These are phyloP conservation scores for Grapholita molesta DNA, from an alignment of 1,140 invertebrate species.

Conservation along the genomic window DNA sequence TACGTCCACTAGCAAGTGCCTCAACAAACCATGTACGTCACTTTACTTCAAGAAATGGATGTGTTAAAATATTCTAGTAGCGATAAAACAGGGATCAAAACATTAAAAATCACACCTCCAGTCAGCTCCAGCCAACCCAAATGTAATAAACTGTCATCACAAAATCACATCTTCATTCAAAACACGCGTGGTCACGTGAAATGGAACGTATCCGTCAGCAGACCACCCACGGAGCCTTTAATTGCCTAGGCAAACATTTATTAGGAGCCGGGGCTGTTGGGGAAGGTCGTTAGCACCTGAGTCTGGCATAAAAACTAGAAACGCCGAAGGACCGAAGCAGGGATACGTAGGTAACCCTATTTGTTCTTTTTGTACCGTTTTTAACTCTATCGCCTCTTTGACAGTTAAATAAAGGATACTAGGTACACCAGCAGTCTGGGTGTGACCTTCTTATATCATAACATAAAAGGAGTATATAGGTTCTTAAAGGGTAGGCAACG, in stretches of 20 bases:
- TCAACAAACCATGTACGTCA: too few species aligned
- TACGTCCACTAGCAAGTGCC: too few species aligned
- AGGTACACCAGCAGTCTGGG: too few species aligned
- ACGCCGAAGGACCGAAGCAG: neutral
- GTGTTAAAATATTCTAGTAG: constrained; percentile 12
- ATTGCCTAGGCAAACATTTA: constrained; percentile 62
- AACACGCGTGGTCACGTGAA: constrained; percentile 37
- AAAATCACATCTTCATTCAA: constrained; percentile 27
- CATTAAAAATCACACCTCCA: constrained; percentile 21
- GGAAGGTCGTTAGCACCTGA: constrained; percentile 32
- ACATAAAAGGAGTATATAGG: too few species aligned
- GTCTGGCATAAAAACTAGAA: constrained; percentile 4
- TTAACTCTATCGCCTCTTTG: neutral
- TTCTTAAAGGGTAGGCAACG: too few species aligned
- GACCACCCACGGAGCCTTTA: constrained; percentile 64
- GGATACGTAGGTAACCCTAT: neutral
- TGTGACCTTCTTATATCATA: too few species aligned
- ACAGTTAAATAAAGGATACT: too few species aligned
- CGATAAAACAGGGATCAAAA: constrained; percentile 12
- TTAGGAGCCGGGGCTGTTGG: constrained; percentile 36
- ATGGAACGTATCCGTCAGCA: constrained; percentile 25
- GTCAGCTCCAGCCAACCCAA: neutral
- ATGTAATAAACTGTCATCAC: constrained; percentile 25
- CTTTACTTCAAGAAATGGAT: too few species aligned
- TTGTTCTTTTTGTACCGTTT: neutral